Conservation (phyloP, 2,888 invertebrate species). For the Dusona sp. region DNA sequence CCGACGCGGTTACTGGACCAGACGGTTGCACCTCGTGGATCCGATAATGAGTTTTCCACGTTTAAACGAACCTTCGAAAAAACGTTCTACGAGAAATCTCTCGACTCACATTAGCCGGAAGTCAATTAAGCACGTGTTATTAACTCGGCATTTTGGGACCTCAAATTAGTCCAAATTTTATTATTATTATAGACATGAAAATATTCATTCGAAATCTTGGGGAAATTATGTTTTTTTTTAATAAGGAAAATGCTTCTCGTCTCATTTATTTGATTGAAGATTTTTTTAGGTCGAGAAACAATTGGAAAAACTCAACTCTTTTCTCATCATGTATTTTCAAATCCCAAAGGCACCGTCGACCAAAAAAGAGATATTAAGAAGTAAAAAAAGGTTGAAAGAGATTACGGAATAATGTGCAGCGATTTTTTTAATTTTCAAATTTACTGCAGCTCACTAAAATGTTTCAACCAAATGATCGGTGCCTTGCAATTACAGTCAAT, state of each 20-base stretch:
- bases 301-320: not conserved
- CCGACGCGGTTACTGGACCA: constrained; percentile 17
- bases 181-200: not conserved
- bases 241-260: too few relatives aligned
- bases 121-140: constrained; percentile 41
- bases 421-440: constrained; percentile 1
- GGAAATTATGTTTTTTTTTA: not conserved
- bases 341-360: not conserved
- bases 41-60: constrained; percentile 26
- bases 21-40: constrained; percentile 20
- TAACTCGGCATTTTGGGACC: not conserved
- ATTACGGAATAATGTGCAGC: not conserved
- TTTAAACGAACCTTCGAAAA: not conserved
- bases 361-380: not conserved
- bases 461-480: not conserved
- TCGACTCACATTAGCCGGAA: constrained; percentile 14
- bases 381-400: not conserved
- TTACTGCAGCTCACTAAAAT: constrained; percentile 3
- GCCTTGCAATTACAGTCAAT: constrained; percentile 21
- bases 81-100: not conserved
- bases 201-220: not conserved
- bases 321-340: not conserved
- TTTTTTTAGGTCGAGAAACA: not conserved
- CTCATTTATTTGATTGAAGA: too few relatives aligned
- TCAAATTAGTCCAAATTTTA: not conserved